Base-by-base conservation (phyloP, 1,140 invertebrate genomes). In the Bombyx mandarina region DNA sequence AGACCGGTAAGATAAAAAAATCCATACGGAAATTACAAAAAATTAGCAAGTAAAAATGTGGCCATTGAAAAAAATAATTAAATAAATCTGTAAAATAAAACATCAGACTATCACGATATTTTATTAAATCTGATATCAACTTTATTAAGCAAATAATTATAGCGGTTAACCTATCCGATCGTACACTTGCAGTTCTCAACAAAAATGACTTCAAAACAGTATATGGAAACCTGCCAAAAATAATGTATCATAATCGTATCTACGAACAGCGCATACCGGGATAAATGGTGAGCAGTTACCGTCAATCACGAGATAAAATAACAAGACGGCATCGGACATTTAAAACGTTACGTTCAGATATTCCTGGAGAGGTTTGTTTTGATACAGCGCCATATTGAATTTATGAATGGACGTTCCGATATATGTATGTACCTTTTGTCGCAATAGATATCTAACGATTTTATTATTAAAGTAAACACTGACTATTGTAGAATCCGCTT, bases 301-400 rank as follows among this genome's bases (percentile, higher is more conserved):
- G 66, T 67, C 59, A 57, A 66, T 71, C 66, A 71, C 64, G 54
- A 12, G 44, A 18, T 62, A 61, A 63, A 67, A 61, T 56, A 65
- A 67, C 65, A 71, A 52, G 46, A 49, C 26, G 55, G 47, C 45
- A 51, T 53, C 59, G 61, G 58, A 66, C 64, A 62, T 60, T 60
- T 60, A 51, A 10, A 18, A n/a, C 42, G 45, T 18, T 45, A 22
- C 58, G 50, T 52, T 52, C 54, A 51, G 57, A 62, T 67, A 63
- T 63, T 65, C 64, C 54, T 35, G 42, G 58, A 57, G 57, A 22
- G 43, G 52, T 61, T 66, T 69, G 61, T 63, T 69, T 62, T 62
- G 54, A 43, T 67, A 52, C 43, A 51, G 18, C 45, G 45, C 45
- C 45, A 47, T 47, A 47, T 47, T 47, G n/a, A 47, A 47, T 10